Base-by-base conservation (phyloP, 2,113 vertebrate genomes). In the Scalopus aquaticus region DNA sequence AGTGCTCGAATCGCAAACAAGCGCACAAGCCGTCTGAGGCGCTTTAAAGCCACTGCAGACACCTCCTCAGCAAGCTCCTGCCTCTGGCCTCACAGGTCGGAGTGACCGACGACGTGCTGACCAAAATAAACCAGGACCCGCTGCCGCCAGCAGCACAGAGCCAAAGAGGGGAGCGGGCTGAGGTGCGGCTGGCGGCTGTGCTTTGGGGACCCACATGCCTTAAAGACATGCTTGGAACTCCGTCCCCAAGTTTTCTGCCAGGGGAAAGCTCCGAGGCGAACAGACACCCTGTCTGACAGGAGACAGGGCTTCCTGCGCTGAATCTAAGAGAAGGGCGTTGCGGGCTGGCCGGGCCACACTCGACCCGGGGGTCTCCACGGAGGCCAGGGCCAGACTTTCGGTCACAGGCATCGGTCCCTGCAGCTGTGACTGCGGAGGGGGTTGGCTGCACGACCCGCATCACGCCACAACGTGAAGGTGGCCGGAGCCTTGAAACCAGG, bases 151-250 rank as follows among this genome's bases (percentile, higher is more conserved):
- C 26, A 46, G 26, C 54, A 60, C n/a, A 17, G 67, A 64, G 49
- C 30, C 46, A 37, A 65, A n/a, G n/a, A 42, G 32, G 74, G 19
- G 11, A 11, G 44, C 35, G 8, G 67, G 46, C 4, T 26, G 35
- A 35, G 20, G 4, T 32, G 39, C 0, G 28, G 15, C 58, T 2
- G 24, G 6, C 46, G 35, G 4, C 32, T 42, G 1, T 2, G 12
- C 85, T 56, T 0, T 9, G 6, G 54, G 49, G 2, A 39, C 56
- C n/a, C 39, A 51, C 19, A 30, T 0, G 20, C 35, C 37, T 60
- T 10, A 5, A 54, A 46, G 9, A 13, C 0, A 37, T 9, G 65
- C 15, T 0, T 1, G 54, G 37, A 39, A 35, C 28, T 9, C 20
- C 49, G 24, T 20, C 24, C 6, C 62, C 35, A 19, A 7, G n/a